phyloP scores from a whole-genome alignment of 1,140 invertebrate genomes.

The Diachasma alloeum region DNA sequence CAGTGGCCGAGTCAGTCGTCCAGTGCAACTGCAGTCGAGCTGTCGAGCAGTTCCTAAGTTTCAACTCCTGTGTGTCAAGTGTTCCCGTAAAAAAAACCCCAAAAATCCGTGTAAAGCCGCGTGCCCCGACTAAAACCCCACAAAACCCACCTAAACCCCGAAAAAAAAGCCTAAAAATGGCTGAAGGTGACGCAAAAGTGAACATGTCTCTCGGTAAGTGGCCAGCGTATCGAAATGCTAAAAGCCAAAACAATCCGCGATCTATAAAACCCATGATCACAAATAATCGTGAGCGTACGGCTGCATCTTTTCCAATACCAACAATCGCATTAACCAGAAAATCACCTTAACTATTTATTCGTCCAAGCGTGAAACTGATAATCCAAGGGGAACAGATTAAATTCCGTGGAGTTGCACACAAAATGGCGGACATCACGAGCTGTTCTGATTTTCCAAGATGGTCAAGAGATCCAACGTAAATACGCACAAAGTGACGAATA shows the following conservation, averaged over 20 bases:
- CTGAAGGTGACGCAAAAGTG: conserved; percentile 62
- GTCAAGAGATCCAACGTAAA: background rate
- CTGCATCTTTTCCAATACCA: background rate
- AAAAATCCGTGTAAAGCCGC: background rate
- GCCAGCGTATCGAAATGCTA: conserved; percentile 41
- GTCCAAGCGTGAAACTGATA: background rate
- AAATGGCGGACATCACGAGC: background rate
- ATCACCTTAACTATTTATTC: background rate
- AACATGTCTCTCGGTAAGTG: conserved; percentile 66
- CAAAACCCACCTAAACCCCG: background rate
- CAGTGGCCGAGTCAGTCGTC: background rate
- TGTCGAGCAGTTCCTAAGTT: background rate
- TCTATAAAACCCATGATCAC: conserved; percentile 33
- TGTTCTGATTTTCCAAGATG: background rate
- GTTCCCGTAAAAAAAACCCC: background rate
- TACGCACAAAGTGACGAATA: background rate
- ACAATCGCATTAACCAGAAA: background rate
- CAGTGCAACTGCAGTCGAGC: background rate
- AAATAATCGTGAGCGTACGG: conserved; percentile 44
- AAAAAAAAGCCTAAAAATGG: conserved; percentile 47
- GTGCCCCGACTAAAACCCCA: background rate
- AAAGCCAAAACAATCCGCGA: conserved; percentile 26
- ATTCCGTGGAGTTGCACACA: background rate
- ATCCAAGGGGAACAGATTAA: background rate
- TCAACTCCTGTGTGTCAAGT: too few species aligned